Conservation (phyloP, 2,888 invertebrate genomes). For the Lucinisca nassula region DNA sequence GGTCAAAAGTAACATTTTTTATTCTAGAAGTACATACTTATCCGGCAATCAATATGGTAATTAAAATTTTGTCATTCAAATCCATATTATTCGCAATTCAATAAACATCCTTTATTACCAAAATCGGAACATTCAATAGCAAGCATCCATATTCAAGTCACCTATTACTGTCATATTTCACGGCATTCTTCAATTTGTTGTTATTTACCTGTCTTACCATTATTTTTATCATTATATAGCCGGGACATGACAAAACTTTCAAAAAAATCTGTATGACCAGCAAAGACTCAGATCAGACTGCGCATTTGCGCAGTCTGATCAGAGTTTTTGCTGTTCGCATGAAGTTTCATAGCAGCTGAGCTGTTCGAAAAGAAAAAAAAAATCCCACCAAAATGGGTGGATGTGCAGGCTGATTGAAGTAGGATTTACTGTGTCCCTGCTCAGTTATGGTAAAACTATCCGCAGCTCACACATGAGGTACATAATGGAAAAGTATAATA, state of each 20-base stretch:
- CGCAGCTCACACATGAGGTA: neutral
- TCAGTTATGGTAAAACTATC: neutral
- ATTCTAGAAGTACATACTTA: neutral
- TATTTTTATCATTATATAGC: too few relatives aligned
- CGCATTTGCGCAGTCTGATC: too few relatives aligned
- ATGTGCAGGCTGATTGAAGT: too few relatives aligned
- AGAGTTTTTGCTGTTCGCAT: too few relatives aligned
- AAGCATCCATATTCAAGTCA: neutral
- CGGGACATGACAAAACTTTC: too few relatives aligned
- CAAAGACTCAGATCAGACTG: too few relatives aligned
- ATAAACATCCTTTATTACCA: slow-evolving; percentile 3
- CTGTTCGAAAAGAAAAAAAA: too few relatives aligned
- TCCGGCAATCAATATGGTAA: neutral
- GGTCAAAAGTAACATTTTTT: neutral
- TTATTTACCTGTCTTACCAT: too few relatives aligned
- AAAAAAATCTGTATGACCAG: too few relatives aligned
- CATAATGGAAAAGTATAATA: neutral
- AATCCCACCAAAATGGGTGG: too few relatives aligned
- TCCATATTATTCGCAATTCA: neutral
- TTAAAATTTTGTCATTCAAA: neutral
- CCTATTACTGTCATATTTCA: neutral
- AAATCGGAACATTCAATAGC: neutral
- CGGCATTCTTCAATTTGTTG: neutral
- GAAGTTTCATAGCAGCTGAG: too few relatives aligned
- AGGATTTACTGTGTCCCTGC: neutral